Evolutionary conservation across 2,888 invertebrate genomes (phyloP).

Genomic region (Lochmaea crataegi): DNA sequence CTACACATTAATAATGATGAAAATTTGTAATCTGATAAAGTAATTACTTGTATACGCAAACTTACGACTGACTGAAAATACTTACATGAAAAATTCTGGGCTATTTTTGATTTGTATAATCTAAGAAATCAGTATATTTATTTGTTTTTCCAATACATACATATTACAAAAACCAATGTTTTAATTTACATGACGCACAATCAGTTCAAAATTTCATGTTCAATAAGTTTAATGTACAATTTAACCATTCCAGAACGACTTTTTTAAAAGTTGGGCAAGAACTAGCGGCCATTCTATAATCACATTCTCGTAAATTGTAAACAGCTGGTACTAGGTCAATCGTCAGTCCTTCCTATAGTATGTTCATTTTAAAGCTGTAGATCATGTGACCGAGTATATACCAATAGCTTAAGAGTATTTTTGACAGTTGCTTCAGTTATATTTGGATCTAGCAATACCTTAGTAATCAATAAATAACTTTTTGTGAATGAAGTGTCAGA

Average conservation of each 20-base stretch:
- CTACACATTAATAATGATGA: constrained; percentile 17
- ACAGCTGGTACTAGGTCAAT: constrained; percentile 52
- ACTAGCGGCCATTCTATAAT: constrained; percentile 51
- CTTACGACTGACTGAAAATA: constrained; percentile 18
- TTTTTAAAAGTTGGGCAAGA: constrained; percentile 52
- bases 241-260: constrained; percentile 28
- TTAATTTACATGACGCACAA: constrained; percentile 23
- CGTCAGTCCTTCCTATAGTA: constrained; percentile 33
- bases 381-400: constrained; percentile 23
- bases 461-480: constrained; percentile 45
- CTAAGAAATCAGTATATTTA: constrained; percentile 24
- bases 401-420: constrained; percentile 32
- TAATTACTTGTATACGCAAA: constrained; percentile 8
- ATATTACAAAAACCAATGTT: constrained; percentile 17
- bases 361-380: constrained; percentile 7
- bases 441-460: constrained; percentile 38
- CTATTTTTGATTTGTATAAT: constrained; percentile 32
- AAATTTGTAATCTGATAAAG: constrained; percentile 14
- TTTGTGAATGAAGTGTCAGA: constrained; percentile 46
- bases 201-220: constrained; percentile 1
- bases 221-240: constrained; percentile 9
- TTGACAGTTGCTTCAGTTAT: constrained; percentile 12
- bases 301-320: constrained; percentile 48
- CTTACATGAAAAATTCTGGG: constrained; percentile 34
- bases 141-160: constrained; percentile 26